Evolutionary conservation across 2,113 vertebrate species (phyloP), one percentile per base, ranked within the genome.

Genomic region (Plecotus auritus): DNA sequence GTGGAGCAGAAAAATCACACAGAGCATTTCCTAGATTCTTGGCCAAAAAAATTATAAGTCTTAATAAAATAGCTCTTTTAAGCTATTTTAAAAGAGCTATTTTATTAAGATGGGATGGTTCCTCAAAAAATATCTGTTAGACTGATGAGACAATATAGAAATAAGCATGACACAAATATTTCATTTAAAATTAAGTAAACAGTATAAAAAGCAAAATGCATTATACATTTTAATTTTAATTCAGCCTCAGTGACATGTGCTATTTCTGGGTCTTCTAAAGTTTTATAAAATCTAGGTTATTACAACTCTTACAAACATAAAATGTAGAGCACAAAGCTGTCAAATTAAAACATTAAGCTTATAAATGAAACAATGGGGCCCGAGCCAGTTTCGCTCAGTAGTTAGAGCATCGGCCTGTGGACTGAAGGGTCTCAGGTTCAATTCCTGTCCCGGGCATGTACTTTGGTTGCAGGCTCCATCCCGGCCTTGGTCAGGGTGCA

Each of bases 101-200:
- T n/a, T n/a, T n/a, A n/a, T n/a, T n/a, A n/a, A n/a, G n/a, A n/a
- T 35, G 32, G 7, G 23, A 54, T 35, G 30, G 37, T 80, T 80
- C 70, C 40, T 78, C 22, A 70, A 26, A 26, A 40, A 93, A 37
- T 56, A 76, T 56, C 10, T 90, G 11, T 78, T 4, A 78, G 32
- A 85, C 56, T 91, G 42, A 92, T 76, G 73, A 86, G 17, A 84
- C n/a, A 42, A 47, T 37, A 20, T 69, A 47, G 40, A 42, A 94
- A 70, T 40, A 77, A 40, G 70, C 40, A 18, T 49, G 59, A 84
- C 37, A 84, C 40, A 70, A 69, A 22, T 66, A 89, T 56, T 90
- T 89, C 11, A 69, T 89, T 89, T 47, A 89, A 94, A 84, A 56
- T 69, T 32, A 37, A 83, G 26, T 85, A 49, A 94, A 90, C 26